phyloP scores from a whole-genome alignment of 2,113 vertebrate genomes.

The Turnix velox region DNA sequence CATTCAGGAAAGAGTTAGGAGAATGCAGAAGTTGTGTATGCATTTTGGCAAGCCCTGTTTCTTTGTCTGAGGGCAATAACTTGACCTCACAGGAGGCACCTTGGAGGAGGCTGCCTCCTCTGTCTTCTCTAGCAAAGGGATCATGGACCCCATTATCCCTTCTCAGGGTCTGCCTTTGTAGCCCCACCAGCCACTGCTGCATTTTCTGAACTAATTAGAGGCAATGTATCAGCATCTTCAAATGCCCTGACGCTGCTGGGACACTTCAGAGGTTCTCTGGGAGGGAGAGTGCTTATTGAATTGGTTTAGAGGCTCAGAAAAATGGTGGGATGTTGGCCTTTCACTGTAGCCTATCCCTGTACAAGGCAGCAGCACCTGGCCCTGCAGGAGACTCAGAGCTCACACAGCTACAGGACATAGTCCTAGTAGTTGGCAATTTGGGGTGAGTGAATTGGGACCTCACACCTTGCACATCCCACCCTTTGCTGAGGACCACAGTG shows the following conservation, averaged over 20 bases:
- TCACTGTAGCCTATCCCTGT: background rate
- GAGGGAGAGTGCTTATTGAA: background rate
- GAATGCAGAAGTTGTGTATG: background rate
- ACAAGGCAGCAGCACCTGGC: background rate
- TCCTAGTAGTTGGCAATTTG: background rate
- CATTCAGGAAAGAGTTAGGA: background rate
- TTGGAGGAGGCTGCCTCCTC: background rate
- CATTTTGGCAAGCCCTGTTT: background rate
- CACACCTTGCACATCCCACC: background rate
- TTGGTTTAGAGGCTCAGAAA: background rate
- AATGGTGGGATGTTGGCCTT: background rate
- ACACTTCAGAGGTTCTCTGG: background rate
- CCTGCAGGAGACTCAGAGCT: background rate
- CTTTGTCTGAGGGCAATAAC: background rate
- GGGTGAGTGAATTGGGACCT: background rate
- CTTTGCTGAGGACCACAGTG: background rate
- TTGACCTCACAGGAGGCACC: background rate
- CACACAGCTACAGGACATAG: accelerated
- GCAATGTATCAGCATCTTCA: background rate
- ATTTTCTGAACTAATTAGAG: background rate
- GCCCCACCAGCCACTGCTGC: background rate
- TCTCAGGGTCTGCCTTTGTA: background rate
- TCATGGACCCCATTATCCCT: background rate
- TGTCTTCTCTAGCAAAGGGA: background rate
- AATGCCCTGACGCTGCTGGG: background rate